Conservation (phyloP, 1,140 invertebrate species). For the Chymomyza costata region DNA sequence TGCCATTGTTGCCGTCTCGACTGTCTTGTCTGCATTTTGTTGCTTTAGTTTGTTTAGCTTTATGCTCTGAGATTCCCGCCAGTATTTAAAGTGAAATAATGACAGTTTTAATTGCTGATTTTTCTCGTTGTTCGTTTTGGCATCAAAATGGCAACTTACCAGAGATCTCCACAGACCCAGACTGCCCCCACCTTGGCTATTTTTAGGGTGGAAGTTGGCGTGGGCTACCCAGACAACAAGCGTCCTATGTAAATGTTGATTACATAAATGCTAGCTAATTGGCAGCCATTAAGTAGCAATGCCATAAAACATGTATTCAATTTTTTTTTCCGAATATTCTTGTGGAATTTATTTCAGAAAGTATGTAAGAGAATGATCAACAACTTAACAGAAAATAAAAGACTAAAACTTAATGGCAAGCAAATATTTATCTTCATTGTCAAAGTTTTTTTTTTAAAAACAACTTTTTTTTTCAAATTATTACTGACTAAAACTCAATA, state of each 20-base stretch:
- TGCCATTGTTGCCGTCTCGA: background rate
- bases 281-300: constrained; percentile 54
- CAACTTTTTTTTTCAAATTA: too few species aligned
- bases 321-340: too few species aligned
- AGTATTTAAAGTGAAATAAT: constrained; percentile 67
- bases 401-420: too few species aligned
- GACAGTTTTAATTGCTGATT: constrained; percentile 68
- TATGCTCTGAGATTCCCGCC: constrained; percentile 3
- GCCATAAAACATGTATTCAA: too few species aligned
- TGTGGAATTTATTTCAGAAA: too few species aligned
- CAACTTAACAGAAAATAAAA: too few species aligned
- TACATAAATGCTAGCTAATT: constrained; percentile 62
- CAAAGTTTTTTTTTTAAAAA: too few species aligned
- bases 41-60: too few species aligned
- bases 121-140: constrained; percentile 56
- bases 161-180: constrained; percentile 12
- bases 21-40: background rate
- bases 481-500: too few species aligned
- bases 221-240: constrained; percentile 12
- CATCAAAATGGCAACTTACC: constrained; percentile 49
- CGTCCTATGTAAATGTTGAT: constrained; percentile 53
- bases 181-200: constrained; percentile 18
- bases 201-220: constrained; percentile 30
- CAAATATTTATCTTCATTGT: too few species aligned
- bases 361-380: too few species aligned